These are phyloP conservation scores for Grammomys surdaster DNA, from an alignment of 2,113 vertebrate species.

Conservation along the genomic window DNA sequence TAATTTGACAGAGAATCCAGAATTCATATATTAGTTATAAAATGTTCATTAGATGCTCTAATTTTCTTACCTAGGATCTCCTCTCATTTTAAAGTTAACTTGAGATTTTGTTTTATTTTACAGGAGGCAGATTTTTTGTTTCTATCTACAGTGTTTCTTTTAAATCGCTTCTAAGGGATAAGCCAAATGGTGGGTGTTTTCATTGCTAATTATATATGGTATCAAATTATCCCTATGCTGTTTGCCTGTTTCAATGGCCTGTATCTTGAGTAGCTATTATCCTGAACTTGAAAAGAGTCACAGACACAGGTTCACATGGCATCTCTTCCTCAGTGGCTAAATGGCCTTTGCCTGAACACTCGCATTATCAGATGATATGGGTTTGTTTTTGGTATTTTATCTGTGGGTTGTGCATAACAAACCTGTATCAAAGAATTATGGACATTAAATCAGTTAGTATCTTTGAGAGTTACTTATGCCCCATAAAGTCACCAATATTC, in stretches of 20 bases:
- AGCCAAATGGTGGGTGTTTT: neutral
- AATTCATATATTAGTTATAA: constrained; percentile 12
- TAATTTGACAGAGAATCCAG: neutral
- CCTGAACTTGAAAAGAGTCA: constrained; percentile 30
- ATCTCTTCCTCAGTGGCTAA: neutral
- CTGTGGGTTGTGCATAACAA: neutral
- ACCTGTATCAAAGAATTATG: neutral
- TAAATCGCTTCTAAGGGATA: constrained; percentile 16
- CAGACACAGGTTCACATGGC: neutral
- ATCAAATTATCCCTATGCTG: neutral
- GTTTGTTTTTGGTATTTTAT: neutral
- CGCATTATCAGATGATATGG: neutral
- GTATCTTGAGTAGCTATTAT: neutral
- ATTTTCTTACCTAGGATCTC: constrained; percentile 18
- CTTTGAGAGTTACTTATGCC: constrained; percentile 33
- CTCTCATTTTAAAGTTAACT: constrained; percentile 52
- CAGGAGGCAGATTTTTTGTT: neutral
- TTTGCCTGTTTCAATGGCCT: constrained; percentile 41
- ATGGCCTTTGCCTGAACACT: neutral
- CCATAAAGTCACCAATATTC: neutral
- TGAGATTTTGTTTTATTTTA: neutral
- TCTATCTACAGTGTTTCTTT: constrained; percentile 20
- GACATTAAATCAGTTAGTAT: neutral
- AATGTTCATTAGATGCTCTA: neutral
- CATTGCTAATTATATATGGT: neutral